These are phyloP conservation scores for Cynoglossus semilaevis DNA, from an alignment of 2,113 vertebrate species.

Conservation along the genomic window DNA sequence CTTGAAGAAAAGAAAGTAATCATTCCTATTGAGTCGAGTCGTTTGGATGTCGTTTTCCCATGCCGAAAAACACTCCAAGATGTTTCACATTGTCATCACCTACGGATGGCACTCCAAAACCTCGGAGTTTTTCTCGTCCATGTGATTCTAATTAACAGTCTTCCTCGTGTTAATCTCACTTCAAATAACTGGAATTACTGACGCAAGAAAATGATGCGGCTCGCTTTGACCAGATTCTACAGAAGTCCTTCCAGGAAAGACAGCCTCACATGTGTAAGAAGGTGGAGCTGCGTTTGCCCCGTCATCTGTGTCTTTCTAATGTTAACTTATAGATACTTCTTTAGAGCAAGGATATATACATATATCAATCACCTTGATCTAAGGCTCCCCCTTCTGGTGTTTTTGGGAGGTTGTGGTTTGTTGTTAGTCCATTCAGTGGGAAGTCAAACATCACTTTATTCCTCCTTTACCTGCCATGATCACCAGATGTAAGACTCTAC, in stretches of 20 bases:
- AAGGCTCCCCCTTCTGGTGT: no score
- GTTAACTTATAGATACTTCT: background rate
- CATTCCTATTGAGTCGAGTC: constrained; percentile 46
- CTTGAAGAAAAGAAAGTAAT: constrained; percentile 31
- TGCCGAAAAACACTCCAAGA: constrained; percentile 75
- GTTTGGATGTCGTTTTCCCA: constrained; percentile 63
- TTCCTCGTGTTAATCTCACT: constrained; percentile 61
- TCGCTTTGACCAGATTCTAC: constrained; percentile 37
- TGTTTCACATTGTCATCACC: constrained; percentile 71
- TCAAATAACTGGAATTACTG: constrained; percentile 33
- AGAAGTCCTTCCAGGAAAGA: constrained; percentile 58
- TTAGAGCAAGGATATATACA: no score
- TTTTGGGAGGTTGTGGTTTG: constrained; percentile 61
- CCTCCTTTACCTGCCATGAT: constrained; percentile 58
- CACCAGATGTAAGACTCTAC: constrained; percentile 52
- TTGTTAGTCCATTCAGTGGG: constrained; percentile 66
- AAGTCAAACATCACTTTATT: constrained; percentile 51
- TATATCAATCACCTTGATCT: constrained; percentile 60
- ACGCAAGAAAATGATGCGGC: constrained; percentile 35
- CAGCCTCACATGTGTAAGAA: constrained; percentile 37
- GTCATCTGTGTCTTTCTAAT: constrained; percentile 25
- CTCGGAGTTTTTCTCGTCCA: constrained; percentile 36
- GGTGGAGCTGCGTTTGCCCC: constrained; percentile 25
- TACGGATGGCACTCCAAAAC: constrained; percentile 51
- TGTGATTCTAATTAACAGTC: constrained; percentile 70